Base-by-base conservation (phyloP, 2,113 vertebrate species). In the Megaceryle maxima region DNA sequence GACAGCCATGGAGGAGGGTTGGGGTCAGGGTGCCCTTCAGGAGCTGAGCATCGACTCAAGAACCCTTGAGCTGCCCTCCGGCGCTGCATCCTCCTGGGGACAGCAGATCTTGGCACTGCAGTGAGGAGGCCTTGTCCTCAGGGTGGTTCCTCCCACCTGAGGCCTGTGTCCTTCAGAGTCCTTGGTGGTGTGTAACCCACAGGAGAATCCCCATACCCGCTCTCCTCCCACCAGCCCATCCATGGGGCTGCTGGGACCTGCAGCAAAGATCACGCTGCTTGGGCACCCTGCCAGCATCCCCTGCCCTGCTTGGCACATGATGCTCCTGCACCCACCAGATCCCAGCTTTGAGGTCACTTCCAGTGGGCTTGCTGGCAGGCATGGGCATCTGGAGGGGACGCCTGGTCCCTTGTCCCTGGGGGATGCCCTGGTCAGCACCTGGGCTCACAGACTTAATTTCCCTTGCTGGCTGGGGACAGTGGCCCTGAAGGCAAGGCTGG, bases 141-240 rank as follows among this genome's bases (percentile, higher is more conserved):
- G 50, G 33, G 55, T 2, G 0, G 51, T 81, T 81, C 76, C 73
- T 94, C 51, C 91, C 39, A 7, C 17, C 80, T 4, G 8, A 88
- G 94, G 68, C 76, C 86, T 0, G 0, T 82, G 95, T 48, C 94
- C 95, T 97, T 96, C 94, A 84, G 88, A 92, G 95, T 94, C 96
- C 96, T 95, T 96, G 87, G 64, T 7, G 6, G 60, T 5, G 0
- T 8, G 41, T 53, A n/a, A 85, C 60, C 68, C 11, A 2, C 0
- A 5, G 83, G 73, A 94, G 60, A 5, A 7, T 59, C 86, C 67
- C 25, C 8, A 11, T 80, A 41, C 67, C 76, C 3, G 2, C 44
- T 73, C 50, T 33, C 53, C 67, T 84, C 67, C 85, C 8, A 3
- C 29, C 69, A 75, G 39, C 66, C 70, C 85, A 64, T 31, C 75